These are phyloP conservation scores for Platypus cylindrus DNA, from an alignment of 2,888 invertebrate genomes.

Conservation along the genomic window DNA sequence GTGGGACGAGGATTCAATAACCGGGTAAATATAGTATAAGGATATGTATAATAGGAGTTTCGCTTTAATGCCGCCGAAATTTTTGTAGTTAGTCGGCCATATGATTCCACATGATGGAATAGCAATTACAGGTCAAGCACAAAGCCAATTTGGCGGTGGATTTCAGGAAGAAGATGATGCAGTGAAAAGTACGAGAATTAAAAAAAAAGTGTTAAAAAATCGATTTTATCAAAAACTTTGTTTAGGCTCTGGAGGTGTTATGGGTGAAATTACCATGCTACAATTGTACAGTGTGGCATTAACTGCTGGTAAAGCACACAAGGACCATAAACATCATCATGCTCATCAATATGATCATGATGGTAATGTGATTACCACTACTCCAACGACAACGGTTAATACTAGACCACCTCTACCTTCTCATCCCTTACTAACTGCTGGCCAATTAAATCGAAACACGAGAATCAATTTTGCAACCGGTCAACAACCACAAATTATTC, in stretches of 20 bases:
- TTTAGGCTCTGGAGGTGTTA: constrained; percentile 48
- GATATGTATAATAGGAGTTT: too few species aligned
- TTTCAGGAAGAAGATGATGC: constrained; percentile 40
- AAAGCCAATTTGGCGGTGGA: constrained; percentile 45
- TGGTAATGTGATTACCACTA: constrained; percentile 47
- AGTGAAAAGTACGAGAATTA: constrained; percentile 34
- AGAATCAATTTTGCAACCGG: constrained; percentile 39
- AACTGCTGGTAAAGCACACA: constrained; percentile 76
- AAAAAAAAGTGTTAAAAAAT: neutral
- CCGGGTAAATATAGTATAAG: constrained; percentile 50
- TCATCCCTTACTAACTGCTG: constrained; percentile 45
- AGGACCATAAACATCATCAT: constrained; percentile 79
- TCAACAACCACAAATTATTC: constrained; percentile 36
- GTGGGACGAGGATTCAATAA: constrained; percentile 80
- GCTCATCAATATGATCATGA: constrained; percentile 68
- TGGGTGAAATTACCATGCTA: constrained; percentile 68
- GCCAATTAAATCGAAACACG: constrained; percentile 49
- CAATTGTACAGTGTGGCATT: constrained; percentile 70
- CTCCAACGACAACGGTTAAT: constrained; percentile 44
- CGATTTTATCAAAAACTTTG: neutral
- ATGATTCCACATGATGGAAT: constrained; percentile 62
- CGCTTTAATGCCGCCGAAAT: constrained; percentile 3
- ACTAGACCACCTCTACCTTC: constrained; percentile 40
- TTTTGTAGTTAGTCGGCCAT: constrained; percentile 60
- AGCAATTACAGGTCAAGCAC: constrained; percentile 63